Conservation (phyloP, 2,797 vertebrate species). For the Rhodeus uyekii region DNA sequence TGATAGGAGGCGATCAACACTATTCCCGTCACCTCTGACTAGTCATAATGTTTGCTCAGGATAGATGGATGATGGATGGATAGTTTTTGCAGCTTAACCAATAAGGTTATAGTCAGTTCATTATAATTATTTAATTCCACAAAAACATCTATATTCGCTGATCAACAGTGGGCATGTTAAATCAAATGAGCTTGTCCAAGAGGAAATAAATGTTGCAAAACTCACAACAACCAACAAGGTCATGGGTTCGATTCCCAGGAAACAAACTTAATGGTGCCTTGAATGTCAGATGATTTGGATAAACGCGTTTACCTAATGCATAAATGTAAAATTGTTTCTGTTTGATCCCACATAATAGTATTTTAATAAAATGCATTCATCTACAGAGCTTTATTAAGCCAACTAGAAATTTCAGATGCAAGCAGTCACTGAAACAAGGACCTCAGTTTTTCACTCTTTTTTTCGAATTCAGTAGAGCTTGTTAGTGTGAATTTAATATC, state of each 20-base stretch:
- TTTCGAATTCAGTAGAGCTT: constrained; percentile 65
- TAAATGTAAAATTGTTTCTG: background rate
- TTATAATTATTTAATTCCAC: background rate
- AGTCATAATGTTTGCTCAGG: background rate
- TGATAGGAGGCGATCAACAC: background rate
- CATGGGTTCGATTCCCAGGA: background rate
- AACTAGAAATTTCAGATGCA: constrained; percentile 5
- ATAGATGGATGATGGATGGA: background rate
- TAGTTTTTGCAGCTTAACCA: background rate
- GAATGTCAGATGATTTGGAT: background rate
- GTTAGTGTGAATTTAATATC: constrained; percentile 62
- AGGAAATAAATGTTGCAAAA: background rate
- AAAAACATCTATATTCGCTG: background rate
- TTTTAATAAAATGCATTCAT: background rate
- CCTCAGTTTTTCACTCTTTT: constrained; percentile 38
- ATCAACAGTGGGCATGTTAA: background rate
- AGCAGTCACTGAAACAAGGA: constrained; percentile 1
- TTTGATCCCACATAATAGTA: background rate
- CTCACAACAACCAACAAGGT: background rate
- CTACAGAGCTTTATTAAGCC: background rate
- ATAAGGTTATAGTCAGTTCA: background rate
- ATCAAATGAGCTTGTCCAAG: background rate
- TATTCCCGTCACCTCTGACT: background rate
- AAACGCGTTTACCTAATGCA: background rate
- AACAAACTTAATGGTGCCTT: background rate